Evolutionary conservation across 2,797 vertebrate genomes (phyloP), one percentile per base, ranked within the genome.

Genomic region (Saxicola maurus): DNA sequence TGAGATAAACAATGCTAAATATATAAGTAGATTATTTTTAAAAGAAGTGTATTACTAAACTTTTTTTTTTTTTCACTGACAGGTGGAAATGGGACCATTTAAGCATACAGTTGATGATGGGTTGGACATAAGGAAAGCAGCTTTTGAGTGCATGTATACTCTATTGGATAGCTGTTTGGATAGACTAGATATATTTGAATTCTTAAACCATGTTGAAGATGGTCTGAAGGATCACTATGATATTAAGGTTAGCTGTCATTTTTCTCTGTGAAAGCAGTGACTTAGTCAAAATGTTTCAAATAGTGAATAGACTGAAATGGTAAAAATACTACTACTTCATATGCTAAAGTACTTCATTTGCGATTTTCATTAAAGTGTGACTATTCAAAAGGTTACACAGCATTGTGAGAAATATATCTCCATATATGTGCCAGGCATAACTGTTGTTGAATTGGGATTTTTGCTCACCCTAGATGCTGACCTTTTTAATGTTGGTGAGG

Each of bases 21-120:
- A 77, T 76, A 1, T 46, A 78, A 79, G 9, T 21, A 90, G 73
- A 14, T 46, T 37, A 9, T 38, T 81, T 75, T 90, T 24, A 64
- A 2, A 33, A n/a, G 13, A 62, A 65, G 28, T 43, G 12, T 57
- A 17, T 76, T 45, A 37, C 30, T 79, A 30, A 31, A 52, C 53
- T 75, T 86, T 90, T 71, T 31, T 52, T 31, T 37, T 49, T 81
- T 79, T 90, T 84, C 8, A 4, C 81, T 89, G 62, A 87, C 96
- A 98, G 98, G 98, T 98, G 95, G 98, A 98, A 96, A 98, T 98
- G 98, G 98, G 98, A 87, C 98, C 98, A 31, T 98, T 98, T 96
- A 98, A 98, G 86, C 98, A 98, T 93, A 98, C 98, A 10, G 98
- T 98, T 85, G 98, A 98, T 89, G 98, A 98, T 30, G 98, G 98